Conservation (phyloP, 2,888 invertebrate genomes). For the Drosophila falleni region DNA sequence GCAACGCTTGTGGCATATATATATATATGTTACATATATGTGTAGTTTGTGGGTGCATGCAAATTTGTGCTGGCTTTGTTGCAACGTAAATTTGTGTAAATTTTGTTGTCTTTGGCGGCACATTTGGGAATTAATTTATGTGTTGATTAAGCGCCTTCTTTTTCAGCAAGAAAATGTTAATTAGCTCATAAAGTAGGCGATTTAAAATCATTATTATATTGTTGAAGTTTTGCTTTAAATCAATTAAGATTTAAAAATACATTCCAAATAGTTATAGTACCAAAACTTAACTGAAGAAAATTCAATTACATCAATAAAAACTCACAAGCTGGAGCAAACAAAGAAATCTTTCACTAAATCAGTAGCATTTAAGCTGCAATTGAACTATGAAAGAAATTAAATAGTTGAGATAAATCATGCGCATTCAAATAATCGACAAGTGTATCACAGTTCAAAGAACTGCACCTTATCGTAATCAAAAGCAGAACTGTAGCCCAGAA, state of each 20-base stretch:
- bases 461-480: constrained; percentile 40
- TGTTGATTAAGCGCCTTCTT: constrained; percentile 13
- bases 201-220: neutral
- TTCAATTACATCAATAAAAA: neutral
- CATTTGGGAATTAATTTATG: constrained; percentile 20
- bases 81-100: constrained; percentile 30
- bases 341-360: neutral
- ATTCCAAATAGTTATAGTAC: too few species aligned
- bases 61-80: constrained; percentile 23
- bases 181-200: constrained; percentile 1
- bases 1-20: constrained; percentile 21
- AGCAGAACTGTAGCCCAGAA: constrained; percentile 14
- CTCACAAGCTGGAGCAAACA: neutral
- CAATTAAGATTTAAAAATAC: neutral
- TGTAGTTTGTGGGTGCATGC: constrained; percentile 3
- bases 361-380: neutral
- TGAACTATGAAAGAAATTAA: neutral
- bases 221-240: neutral
- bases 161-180: constrained; percentile 7
- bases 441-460: constrained; percentile 49
- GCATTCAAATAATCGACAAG: constrained; percentile 2
- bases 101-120: constrained; percentile 31
- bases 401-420: constrained; percentile 8
- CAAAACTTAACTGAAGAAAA: too few species aligned
- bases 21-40: neutral